These are phyloP conservation scores for Bryconaethiops microstoma DNA, from an alignment of 2,797 vertebrate species.

Conservation along the genomic window DNA sequence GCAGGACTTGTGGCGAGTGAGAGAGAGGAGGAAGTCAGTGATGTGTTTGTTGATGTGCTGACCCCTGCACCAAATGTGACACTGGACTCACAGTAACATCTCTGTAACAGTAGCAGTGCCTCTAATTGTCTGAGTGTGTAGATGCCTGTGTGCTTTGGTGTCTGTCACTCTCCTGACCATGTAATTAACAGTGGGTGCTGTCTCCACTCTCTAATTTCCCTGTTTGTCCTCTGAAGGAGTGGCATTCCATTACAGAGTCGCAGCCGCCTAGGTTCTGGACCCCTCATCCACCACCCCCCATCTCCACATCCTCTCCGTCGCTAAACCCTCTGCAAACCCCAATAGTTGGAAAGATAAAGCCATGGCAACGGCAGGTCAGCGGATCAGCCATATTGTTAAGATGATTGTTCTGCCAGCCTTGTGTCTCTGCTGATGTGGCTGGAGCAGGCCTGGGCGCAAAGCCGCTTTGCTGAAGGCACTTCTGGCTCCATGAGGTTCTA, in stretches of 20 bases:
- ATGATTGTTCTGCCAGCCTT: slow-evolving; percentile 83
- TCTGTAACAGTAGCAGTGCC: not conserved
- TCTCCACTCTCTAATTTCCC: not conserved
- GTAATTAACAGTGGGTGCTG: slow-evolving; percentile 12
- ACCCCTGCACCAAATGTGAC: slow-evolving; percentile 6
- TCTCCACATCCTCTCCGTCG: slow-evolving; percentile 62
- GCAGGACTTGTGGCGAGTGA: not conserved
- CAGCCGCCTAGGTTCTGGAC: slow-evolving; percentile 36
- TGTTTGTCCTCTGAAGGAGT: slow-evolving; percentile 46
- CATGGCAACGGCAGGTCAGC: slow-evolving; percentile 70
- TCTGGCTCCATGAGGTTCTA: slow-evolving; percentile 68
- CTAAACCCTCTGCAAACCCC: slow-evolving; percentile 63
- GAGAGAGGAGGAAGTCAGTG: slow-evolving; percentile 5
- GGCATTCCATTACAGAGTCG: slow-evolving; percentile 72
- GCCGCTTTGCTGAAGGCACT: slow-evolving; percentile 84
- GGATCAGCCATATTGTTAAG: slow-evolving; percentile 81
- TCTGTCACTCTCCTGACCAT: slow-evolving; percentile 9
- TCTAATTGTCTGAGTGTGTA: not conserved
- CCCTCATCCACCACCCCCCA: slow-evolving; percentile 59
- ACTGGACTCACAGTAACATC: not conserved
- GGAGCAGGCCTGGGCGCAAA: slow-evolving; percentile 76
- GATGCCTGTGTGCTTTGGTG: not conserved
- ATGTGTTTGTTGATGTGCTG: not conserved
- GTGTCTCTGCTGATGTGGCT: slow-evolving; percentile 81
- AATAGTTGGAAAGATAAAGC: slow-evolving; percentile 57